These are phyloP conservation scores for Holothuria leucospilota DNA, from an alignment of 53 echinoderm and acorn worm species.

Conservation along the genomic window DNA sequence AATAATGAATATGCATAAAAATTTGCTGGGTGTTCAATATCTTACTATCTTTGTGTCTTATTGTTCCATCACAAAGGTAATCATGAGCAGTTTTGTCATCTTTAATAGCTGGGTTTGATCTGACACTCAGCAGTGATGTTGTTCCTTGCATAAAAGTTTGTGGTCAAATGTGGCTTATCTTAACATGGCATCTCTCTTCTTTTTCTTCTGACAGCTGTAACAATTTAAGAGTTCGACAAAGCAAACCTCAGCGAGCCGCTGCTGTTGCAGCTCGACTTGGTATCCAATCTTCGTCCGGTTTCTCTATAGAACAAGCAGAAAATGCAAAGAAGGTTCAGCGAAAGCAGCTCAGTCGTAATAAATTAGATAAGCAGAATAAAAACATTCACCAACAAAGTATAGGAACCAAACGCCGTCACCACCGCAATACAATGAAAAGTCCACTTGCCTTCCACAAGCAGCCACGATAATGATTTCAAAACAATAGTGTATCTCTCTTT, in stretches of 20 bases:
- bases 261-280: conserved; percentile 91
- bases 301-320: conserved; percentile 72
- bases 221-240: conserved; percentile 75
- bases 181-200: background rate
- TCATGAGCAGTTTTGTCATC: too few relatives aligned
- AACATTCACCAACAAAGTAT: conserved; percentile 82
- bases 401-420: conserved; percentile 76
- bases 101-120: too few relatives aligned
- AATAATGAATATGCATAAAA: too few relatives aligned
- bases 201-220: conserved; percentile 46
- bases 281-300: conserved; percentile 73
- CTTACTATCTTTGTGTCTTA: too few relatives aligned
- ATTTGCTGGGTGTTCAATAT: too few relatives aligned
- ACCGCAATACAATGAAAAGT: conserved; percentile 67
- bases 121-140: too few relatives aligned
- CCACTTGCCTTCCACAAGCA: conserved; percentile 92
- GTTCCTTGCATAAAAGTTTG: too few relatives aligned
- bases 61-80: too few relatives aligned
- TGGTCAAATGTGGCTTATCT: too few relatives aligned
- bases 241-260: conserved; percentile 83
- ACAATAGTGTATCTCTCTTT: background rate
- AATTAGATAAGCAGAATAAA: conserved; percentile 90
- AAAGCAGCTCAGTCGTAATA: conserved; percentile 73
- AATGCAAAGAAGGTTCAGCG: conserved; percentile 63
- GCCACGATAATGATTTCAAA: conserved; percentile 58